Conservation (phyloP, 2,888 invertebrate genomes). For the Oligia latruncula region DNA sequence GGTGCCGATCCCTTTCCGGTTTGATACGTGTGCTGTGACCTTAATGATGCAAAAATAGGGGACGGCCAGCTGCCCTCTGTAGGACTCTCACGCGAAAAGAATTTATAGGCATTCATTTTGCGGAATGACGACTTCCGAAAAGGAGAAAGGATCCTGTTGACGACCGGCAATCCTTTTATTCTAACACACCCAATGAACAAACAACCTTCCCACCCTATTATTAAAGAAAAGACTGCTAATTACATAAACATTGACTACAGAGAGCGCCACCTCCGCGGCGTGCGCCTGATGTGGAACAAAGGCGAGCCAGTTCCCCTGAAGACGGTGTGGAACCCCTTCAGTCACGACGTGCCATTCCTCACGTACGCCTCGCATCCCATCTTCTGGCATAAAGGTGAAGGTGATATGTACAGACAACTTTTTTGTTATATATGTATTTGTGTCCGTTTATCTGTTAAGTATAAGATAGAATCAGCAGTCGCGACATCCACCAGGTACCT, state of each 20-base stretch:
- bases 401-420: slow-evolving; percentile 40
- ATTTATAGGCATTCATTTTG: not conserved
- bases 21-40: no score
- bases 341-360: slow-evolving; percentile 93
- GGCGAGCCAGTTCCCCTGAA: slow-evolving; percentile 92
- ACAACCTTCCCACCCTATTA: no score
- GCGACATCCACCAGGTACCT: not conserved
- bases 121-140: not conserved
- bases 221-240: not conserved
- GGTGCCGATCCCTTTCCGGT: no score
- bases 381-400: slow-evolving; percentile 92
- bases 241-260: slow-evolving; percentile 83
- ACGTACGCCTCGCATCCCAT: slow-evolving; percentile 96
- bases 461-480: not conserved
- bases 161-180: not conserved
- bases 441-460: slow-evolving; percentile 19
- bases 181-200: not conserved
- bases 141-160: not conserved
- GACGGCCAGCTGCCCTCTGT: not conserved
- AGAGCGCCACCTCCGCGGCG: slow-evolving; percentile 93
- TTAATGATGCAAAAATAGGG: no score
- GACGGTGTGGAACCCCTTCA: slow-evolving; percentile 96
- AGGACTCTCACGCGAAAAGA: not conserved
- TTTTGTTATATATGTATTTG: slow-evolving; percentile 20
- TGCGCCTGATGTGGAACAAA: slow-evolving; percentile 94